These are phyloP conservation scores for Pristionchus entomophagus DNA, from an alignment of 2,888 invertebrate genomes.

Conservation along the genomic window DNA sequence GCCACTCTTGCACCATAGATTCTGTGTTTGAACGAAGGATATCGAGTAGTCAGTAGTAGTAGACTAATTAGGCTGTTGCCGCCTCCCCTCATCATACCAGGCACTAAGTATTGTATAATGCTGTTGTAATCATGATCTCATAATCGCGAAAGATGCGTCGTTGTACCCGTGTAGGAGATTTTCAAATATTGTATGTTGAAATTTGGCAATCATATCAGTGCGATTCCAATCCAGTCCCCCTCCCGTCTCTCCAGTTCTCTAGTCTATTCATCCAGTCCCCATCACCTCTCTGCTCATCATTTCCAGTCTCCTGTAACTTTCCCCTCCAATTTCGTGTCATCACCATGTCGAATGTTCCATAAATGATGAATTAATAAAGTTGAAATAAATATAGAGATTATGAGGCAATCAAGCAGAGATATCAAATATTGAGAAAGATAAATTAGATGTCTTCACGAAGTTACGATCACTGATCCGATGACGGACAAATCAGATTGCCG, in stretches of 20 bases:
- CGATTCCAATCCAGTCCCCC: background rate
- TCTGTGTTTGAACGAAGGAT: background rate
- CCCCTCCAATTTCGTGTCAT: background rate
- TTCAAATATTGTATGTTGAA: background rate
- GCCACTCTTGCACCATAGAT: background rate
- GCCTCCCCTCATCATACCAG: background rate
- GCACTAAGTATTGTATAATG: constrained; percentile 40
- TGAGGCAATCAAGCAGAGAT: too few relatives aligned
- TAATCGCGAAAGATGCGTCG: background rate
- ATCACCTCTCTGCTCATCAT: constrained; percentile 11
- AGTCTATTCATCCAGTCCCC: background rate
- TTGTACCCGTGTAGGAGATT: constrained; percentile 17
- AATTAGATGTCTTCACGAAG: background rate
- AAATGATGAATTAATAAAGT: background rate
- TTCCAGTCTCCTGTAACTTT: background rate
- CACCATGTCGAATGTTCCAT: constrained; percentile 18
- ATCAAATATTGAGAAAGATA: too few relatives aligned
- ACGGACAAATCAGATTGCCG: background rate
- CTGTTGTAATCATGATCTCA: constrained; percentile 30
- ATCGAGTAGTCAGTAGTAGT: background rate
- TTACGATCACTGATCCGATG: background rate
- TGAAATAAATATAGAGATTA: background rate
- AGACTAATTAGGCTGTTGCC: background rate
- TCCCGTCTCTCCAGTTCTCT: background rate
- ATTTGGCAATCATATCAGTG: constrained; percentile 31